A percentile compares a stretch with the other conserved stretches of the same genome.
These are phyloP conservation scores for Drosophila persimilis DNA, from an alignment of 1,140 invertebrate genomes.

Conservation along the genomic window DNA sequence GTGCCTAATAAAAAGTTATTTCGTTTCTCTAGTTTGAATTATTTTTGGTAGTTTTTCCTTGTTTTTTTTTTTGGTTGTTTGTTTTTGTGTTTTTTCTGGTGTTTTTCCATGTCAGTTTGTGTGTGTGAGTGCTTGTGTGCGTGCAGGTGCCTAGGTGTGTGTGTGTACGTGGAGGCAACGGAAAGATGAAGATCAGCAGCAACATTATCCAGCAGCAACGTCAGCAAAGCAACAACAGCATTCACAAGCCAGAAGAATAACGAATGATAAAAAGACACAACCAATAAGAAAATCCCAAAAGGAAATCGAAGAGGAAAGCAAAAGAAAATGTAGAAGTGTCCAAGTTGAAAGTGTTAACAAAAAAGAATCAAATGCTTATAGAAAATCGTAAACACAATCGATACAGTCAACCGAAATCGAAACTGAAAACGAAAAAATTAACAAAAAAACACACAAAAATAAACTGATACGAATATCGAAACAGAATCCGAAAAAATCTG, in stretches of 20 bases:
- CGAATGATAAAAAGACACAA: background rate
- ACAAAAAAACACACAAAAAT: background rate
- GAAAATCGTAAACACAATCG: background rate
- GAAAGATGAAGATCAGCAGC: constrained; percentile 4
- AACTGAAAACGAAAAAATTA: background rate
- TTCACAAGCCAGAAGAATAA: constrained; percentile 14
- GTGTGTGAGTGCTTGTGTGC: constrained; percentile 6
- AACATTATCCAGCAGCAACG: constrained; percentile 17
- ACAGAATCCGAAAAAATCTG: constrained; percentile 11
- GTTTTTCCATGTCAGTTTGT: constrained; percentile 15
- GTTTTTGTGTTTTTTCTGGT: constrained; percentile 4
- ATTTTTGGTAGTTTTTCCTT: constrained; percentile 30
- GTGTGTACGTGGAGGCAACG: constrained; percentile 27
- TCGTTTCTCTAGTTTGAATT: constrained; percentile 19
- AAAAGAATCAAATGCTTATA: constrained; percentile 3
- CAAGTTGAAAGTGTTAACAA: constrained; percentile 26
- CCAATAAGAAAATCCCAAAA: background rate
- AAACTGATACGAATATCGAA: constrained; percentile 20
- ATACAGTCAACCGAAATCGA: constrained; percentile 2
- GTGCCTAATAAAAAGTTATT: constrained; percentile 16
- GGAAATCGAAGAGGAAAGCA: constrained; percentile 14
- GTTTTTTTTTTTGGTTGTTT: background rate
- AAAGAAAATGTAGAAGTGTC: constrained; percentile 13
- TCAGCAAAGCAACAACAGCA: constrained; percentile 15
- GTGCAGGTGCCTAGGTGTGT: constrained; percentile 22